phyloP scores from a whole-genome alignment of 1,140 invertebrate species.

The Rhopalosiphum maidis region DNA sequence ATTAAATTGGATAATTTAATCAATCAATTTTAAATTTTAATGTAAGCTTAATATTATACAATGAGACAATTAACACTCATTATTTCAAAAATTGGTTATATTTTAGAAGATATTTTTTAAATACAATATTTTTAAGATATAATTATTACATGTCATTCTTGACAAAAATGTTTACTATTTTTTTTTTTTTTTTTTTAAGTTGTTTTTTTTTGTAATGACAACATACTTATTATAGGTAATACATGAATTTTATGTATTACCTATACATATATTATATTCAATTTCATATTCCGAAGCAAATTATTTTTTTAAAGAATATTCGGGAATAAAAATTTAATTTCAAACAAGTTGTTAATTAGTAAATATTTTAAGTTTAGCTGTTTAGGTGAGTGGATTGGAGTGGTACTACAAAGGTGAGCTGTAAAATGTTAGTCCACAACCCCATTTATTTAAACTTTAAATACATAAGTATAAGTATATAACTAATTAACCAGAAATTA shows the following conservation, averaged over 20 bases:
- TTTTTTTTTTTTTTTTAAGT: too few relatives aligned
- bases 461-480: not conserved
- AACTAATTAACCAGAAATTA: not conserved
- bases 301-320: not conserved
- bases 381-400: not conserved
- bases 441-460: not conserved
- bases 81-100: not conserved
- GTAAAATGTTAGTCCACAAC: not conserved
- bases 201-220: too few relatives aligned
- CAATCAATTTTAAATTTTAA: too few relatives aligned
- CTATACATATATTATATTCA: not conserved
- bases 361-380: not conserved
- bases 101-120: not conserved
- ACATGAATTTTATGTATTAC: too few relatives aligned
- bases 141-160: not conserved
- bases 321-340: not conserved
- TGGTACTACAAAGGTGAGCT: not conserved
- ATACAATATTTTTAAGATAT: not conserved
- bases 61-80: not conserved
- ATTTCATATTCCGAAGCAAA: not conserved
- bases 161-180: too few relatives aligned
- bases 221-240: too few relatives aligned
- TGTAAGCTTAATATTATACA: not conserved
- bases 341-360: not conserved
- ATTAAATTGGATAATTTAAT: too few relatives aligned